Evolutionary conservation across 2,888 invertebrate genomes (phyloP).

Genomic region (Oxycera nigricornis): DNA sequence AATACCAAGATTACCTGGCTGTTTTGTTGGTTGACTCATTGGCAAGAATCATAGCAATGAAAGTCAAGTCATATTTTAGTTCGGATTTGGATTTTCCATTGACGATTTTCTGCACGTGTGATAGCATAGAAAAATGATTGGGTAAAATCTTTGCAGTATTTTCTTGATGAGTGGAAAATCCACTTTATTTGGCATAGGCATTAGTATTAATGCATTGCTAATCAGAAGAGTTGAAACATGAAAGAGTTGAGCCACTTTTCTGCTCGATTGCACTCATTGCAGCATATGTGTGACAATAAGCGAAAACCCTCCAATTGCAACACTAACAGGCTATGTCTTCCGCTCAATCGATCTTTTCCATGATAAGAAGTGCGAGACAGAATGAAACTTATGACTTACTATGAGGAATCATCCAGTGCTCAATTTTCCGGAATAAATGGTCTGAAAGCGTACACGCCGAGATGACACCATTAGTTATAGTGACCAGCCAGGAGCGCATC

Average conservation of each 20-base stretch:
- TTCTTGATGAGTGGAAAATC: neutral
- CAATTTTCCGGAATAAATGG: constrained; percentile 33
- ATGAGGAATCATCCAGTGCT: neutral
- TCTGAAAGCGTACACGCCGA: constrained; percentile 20
- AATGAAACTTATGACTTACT: constrained; percentile 29
- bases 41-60: too few relatives aligned
- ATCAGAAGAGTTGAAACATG: neutral
- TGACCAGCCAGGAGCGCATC: neutral
- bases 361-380: neutral
- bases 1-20: constrained; percentile 3
- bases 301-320: neutral
- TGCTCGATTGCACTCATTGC: neutral
- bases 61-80: neutral
- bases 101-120: neutral
- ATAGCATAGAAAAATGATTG: neutral
- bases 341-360: neutral
- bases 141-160: neutral
- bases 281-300: neutral
- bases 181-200: too few relatives aligned
- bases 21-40: neutral
- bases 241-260: neutral
- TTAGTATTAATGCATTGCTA: neutral
- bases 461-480: constrained; percentile 29
- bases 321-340: constrained; percentile 28
- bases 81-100: neutral